Conservation (phyloP, 2,888 invertebrate genomes). For the Aquatica leii region DNA sequence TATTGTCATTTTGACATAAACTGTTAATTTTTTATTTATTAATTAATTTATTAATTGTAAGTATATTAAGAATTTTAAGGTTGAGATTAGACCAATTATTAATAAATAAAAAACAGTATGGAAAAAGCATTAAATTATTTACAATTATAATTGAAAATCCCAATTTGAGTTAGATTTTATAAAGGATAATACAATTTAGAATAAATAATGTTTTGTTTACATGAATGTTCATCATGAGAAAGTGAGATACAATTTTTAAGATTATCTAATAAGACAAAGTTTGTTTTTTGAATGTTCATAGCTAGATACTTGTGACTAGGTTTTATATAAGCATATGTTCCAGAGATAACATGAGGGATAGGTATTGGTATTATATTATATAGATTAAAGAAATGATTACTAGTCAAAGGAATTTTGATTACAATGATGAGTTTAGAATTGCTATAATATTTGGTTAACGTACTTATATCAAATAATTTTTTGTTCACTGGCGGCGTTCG, state of each 20-base stretch:
- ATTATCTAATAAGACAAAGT: neutral
- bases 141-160: no score
- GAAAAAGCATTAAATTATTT: no score
- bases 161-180: no score
- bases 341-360: neutral
- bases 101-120: no score
- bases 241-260: neutral
- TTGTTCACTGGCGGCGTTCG: no score
- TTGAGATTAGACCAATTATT: no score
- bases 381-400: neutral
- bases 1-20: no score
- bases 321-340: neutral
- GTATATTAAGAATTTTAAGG: no score
- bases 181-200: no score
- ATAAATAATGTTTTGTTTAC: neutral
- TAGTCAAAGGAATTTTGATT: neutral
- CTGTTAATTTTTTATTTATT: no score
- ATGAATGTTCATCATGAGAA: neutral
- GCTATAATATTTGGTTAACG: neutral
- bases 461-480: neutral
- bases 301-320: neutral
- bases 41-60: no score
- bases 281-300: neutral
- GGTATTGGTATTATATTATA: conserved; percentile 1
- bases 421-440: neutral